Percentiles rank a stretch among this genome's conserved stretches.
Conservation (phyloP, 2,797 vertebrate genomes). For the Aulostomus chinensis region DNA sequence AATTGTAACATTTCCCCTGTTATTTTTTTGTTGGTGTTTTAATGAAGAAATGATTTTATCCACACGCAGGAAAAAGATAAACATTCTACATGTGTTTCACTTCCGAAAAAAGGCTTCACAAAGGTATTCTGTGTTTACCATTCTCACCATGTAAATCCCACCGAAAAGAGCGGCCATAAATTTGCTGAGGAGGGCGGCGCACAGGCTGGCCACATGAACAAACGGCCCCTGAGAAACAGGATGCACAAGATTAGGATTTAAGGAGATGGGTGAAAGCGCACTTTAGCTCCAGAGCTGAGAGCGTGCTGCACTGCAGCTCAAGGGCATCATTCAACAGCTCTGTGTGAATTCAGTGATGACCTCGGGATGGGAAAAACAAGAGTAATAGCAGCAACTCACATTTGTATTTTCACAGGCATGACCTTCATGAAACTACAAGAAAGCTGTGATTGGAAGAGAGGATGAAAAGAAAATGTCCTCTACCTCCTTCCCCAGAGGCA, state of each 20-base stretch:
- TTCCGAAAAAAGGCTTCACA: not conserved
- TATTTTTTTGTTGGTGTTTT: too few relatives aligned
- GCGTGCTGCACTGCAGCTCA: constrained; percentile 14
- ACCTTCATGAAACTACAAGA: constrained; percentile 24
- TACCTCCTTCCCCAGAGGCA: constrained; percentile 98
- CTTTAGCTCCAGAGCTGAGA: constrained; percentile 13
- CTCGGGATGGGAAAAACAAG: too few relatives aligned
- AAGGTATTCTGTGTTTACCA: not conserved
- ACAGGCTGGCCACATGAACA: constrained; percentile 96
- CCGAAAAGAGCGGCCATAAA: constrained; percentile 96
- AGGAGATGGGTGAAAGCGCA: constrained; percentile 18
- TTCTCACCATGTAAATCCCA: constrained; percentile 91
- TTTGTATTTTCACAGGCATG: constrained; percentile 25
- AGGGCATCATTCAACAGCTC: constrained; percentile 11
- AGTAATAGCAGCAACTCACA: constrained; percentile 25
- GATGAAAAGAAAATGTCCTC: constrained; percentile 19
- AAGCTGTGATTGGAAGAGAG: too few relatives aligned
- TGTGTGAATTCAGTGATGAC: too few relatives aligned
- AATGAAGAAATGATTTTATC: too few relatives aligned
- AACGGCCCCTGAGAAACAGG: constrained; percentile 87
- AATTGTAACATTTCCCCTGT: too few relatives aligned
- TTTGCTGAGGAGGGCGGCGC: constrained; percentile 93
- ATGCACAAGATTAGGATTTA: constrained; percentile 9
- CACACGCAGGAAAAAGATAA: too few relatives aligned
- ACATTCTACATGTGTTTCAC: too few relatives aligned